A percentile compares a stretch with the other conserved stretches of the same genome.
Evolutionary conservation across 2,797 vertebrate species (phyloP).

Genomic region (Accipiter fasciatus): DNA sequence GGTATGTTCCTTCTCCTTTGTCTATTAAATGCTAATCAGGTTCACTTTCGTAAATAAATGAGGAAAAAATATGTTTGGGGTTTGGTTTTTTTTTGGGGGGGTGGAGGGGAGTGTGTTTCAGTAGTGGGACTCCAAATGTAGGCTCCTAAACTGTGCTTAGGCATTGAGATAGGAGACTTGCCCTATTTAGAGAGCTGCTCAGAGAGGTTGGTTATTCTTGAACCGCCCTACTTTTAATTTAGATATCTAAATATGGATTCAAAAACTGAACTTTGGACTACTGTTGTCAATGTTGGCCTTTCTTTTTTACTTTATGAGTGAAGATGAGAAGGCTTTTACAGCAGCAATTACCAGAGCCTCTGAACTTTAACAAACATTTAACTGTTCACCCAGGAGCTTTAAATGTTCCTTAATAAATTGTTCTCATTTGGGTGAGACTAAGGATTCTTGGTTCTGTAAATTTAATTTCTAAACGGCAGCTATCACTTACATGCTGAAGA

Average conservation of each 20-base stretch:
- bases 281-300: not conserved
- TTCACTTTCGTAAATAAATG: not conserved
- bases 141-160: not conserved
- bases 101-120: not conserved
- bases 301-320: not conserved
- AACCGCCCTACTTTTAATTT: not conserved
- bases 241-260: not conserved
- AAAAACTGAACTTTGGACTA: not conserved
- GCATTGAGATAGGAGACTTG: not conserved
- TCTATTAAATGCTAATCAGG: not conserved
- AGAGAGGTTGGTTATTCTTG: not conserved
- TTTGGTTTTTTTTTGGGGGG: rapidly evolving
- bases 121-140: not conserved
- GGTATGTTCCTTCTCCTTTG: not conserved
- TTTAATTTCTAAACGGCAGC: not conserved
- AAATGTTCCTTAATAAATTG: not conserved
- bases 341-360: not conserved
- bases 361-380: not conserved
- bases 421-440: not conserved
- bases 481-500: not conserved
- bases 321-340: not conserved
- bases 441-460: not conserved
- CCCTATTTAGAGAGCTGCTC: not conserved
- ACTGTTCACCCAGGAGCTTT: not conserved
- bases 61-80: not conserved